Percentiles rank a stretch among this genome's conserved stretches.
phyloP scores from a whole-genome alignment of 92 coral and sea anemone species.

The Paragorgia papillata region DNA sequence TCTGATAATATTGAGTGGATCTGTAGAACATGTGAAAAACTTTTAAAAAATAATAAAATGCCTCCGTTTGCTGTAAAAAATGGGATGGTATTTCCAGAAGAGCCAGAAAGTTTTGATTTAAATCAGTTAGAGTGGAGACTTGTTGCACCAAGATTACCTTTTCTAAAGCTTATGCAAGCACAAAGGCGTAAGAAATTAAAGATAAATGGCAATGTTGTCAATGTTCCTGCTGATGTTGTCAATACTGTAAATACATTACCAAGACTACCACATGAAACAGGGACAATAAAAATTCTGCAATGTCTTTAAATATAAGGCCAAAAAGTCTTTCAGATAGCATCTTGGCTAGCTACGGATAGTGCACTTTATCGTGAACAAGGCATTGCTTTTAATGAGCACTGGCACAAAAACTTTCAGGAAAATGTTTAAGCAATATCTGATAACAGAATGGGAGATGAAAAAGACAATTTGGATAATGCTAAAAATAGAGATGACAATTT shows the following conservation, averaged over 20 bases:
- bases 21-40: slow-evolving; percentile 48
- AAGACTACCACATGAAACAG: slow-evolving; percentile 42
- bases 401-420: slow-evolving; percentile 35
- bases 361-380: no score
- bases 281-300: slow-evolving; percentile 55
- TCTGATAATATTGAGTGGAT: no score
- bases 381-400: slow-evolving; percentile 47
- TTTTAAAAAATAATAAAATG: slow-evolving; percentile 18
- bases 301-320: slow-evolving; percentile 53
- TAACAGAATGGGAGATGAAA: no score
- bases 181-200: slow-evolving; percentile 54
- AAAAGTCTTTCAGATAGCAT: slow-evolving; percentile 42
- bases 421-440: no score
- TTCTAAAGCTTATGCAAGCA: slow-evolving; percentile 58
- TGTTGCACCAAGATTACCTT: slow-evolving; percentile 43
- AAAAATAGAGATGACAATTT: no score
- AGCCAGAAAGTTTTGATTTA: slow-evolving; percentile 36
- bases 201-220: slow-evolving; percentile 43
- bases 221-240: slow-evolving; percentile 49
- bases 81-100: slow-evolving; percentile 41
- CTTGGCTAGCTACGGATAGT: slow-evolving; percentile 46
- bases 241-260: slow-evolving; percentile 46
- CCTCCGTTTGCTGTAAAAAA: slow-evolving; percentile 43
- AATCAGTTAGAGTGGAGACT: slow-evolving; percentile 57
- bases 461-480: no score